Evolutionary conservation across 2,797 vertebrate species (phyloP), one percentile per base, ranked within the genome.

Genomic region (Vultur gryphus): DNA sequence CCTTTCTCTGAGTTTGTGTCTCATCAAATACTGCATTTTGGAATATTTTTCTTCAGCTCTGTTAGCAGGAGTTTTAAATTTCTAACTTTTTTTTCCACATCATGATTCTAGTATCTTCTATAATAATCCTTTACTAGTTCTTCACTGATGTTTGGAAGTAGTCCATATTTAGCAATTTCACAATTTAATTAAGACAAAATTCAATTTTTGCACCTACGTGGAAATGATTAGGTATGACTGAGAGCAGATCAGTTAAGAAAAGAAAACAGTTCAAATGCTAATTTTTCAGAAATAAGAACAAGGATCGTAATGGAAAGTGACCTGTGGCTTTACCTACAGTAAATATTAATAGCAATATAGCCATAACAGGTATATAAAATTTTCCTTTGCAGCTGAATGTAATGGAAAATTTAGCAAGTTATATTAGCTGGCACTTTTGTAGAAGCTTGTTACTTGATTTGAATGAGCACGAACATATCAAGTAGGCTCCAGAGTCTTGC

Each of bases 401-500:
- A 91, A 88, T 55, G 79, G 93, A 92, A 97, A 97, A 96, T 93
- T 94, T 85, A 91, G 61, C 75, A 89, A 92, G 90, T 89, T 94
- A 62, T 87, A 87, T 92, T 89, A 95, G 87, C 89, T 86, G 87
- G 69, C 89, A 95, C 92, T 95, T 93, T 84, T 95, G 84, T 84
- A 95, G 87, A 89, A 94, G 90, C 93, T 95, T 91, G 89, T 95
- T 96, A 95, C 87, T 95, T 94, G 95, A 97, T 93, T 86, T 95
- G 92, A 96, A 93, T 88, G 94, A 96, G 89, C 90, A 93, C 0
- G 16, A 94, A 95, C 0, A 0, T 76, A 96, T 79, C 93, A 96
- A 97, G 84, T 91, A 96, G 89, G 92, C 94, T 97, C 87, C 87
- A 92, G 94, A 97, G 97, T 89, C 93, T 86, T 94, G 93, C 93